Conservation (phyloP, 2,113 vertebrate species). For the Triplophysa dalaica region DNA sequence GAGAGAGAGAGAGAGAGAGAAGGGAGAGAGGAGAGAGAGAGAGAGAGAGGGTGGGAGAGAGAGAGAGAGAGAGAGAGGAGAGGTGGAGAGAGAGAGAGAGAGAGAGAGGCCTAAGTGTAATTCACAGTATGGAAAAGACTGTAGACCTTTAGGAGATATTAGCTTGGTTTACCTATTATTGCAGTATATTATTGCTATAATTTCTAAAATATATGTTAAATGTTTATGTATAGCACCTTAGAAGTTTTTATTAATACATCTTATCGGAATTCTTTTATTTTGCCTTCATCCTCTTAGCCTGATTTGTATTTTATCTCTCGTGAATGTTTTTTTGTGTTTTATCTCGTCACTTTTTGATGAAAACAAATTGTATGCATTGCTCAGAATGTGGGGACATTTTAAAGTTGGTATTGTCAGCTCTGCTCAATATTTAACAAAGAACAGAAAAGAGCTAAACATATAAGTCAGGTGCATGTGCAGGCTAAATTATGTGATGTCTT, state of each 20-base stretch:
- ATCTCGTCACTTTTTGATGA: neutral
- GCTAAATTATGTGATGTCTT: constrained; percentile 28
- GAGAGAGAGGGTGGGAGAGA: neutral
- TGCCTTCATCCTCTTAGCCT: neutral
- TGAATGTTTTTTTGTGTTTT: neutral
- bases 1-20: constrained; percentile 10
- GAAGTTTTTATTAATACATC: neutral
- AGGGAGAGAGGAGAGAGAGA: neutral
- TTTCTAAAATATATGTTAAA: neutral
- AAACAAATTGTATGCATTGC: constrained; percentile 10
- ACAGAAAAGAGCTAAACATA: constrained; percentile 36
- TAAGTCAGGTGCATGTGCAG: constrained; percentile 1
- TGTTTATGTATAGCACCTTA: neutral
- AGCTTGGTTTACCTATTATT: constrained; percentile 19
- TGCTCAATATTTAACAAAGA: constrained; percentile 48
- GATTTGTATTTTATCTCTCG: neutral
- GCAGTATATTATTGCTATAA: neutral
- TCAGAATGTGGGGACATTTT: constrained; percentile 5
- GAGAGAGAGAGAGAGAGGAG: neutral
- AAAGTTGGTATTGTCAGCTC: neutral
- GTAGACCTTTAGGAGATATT: neutral
- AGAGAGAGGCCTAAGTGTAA: constrained; percentile 20
- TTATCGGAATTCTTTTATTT: neutral
- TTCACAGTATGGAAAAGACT: neutral
- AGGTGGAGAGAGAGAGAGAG: too few species aligned